Evolutionary conservation across 1,140 invertebrate species (phyloP).

Genomic region (Branchinecta lindahli): DNA sequence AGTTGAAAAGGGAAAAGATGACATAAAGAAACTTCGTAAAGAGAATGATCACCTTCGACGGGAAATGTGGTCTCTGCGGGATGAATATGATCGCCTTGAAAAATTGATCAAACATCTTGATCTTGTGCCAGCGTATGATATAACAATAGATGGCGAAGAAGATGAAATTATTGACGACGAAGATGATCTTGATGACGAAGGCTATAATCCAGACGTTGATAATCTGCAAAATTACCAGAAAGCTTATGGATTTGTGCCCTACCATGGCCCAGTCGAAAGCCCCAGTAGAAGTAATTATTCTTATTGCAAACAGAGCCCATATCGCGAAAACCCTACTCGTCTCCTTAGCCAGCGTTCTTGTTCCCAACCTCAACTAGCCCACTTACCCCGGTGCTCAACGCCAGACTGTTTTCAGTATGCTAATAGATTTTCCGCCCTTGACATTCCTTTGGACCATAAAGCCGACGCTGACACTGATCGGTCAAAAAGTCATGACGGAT

Average conservation of each 20-base stretch:
- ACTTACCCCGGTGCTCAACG: conserved; percentile 10
- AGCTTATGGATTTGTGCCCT: conserved; percentile 23
- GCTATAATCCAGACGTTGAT: conserved; percentile 24
- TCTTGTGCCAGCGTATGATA: conserved; percentile 29
- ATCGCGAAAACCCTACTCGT: background rate
- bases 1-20: conserved; percentile 72
- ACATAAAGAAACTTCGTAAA: conserved; percentile 66
- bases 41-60: conserved; percentile 71
- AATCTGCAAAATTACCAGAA: conserved; percentile 26
- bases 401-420: conserved; percentile 1
- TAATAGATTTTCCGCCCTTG: background rate
- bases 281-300: background rate
- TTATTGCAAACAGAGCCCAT: background rate
- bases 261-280: background rate
- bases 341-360: conserved; percentile 2
- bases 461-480: background rate
- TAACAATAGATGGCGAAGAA: background rate
- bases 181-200: conserved; percentile 17
- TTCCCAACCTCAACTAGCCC: conserved; percentile 11
- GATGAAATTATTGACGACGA: conserved; percentile 17
- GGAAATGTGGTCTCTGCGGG: conserved; percentile 67
- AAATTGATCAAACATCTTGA: conserved; percentile 45
- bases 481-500: background rate
- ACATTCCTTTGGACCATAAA: background rate
- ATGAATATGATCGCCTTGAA: conserved; percentile 71